phyloP scores from a whole-genome alignment of 2,797 vertebrate genomes.

The Ataeniobius toweri region DNA sequence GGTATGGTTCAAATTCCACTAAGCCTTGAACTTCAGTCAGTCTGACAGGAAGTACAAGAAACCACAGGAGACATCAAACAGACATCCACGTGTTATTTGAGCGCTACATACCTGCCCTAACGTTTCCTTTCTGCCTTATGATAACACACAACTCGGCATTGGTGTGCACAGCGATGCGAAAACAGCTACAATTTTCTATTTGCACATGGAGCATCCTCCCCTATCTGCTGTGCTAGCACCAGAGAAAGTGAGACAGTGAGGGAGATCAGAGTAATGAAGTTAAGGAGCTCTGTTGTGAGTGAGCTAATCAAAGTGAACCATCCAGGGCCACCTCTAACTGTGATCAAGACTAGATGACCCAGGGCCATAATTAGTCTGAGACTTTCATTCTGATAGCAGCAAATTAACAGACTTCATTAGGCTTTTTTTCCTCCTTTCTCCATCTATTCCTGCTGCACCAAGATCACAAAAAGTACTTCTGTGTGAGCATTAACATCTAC shows the following conservation, averaged over 20 bases:
- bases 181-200: slow-evolving; percentile 42
- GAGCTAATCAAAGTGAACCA: slow-evolving; percentile 76
- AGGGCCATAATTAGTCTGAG: slow-evolving; percentile 75
- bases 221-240: slow-evolving; percentile 14
- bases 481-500: slow-evolving; percentile 12
- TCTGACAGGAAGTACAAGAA: slow-evolving; percentile 55
- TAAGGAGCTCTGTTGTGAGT: slow-evolving; percentile 63
- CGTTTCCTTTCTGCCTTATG: slow-evolving; percentile 32
- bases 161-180: slow-evolving; percentile 19
- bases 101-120: slow-evolving; percentile 37
- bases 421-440: slow-evolving; percentile 33
- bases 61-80: slow-evolving; percentile 41
- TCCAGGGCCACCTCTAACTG: slow-evolving; percentile 73
- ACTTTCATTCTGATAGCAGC: slow-evolving; percentile 75
- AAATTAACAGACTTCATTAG: slow-evolving; percentile 78
- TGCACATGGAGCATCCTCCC: slow-evolving; percentile 25
- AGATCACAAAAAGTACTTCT: slow-evolving; percentile 43
- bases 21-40: slow-evolving; percentile 56
- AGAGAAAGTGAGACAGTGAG: slow-evolving; percentile 40
- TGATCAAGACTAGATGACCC: slow-evolving; percentile 75
- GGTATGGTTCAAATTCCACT: slow-evolving; percentile 49
- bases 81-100: slow-evolving; percentile 32
- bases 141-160: slow-evolving; percentile 18
- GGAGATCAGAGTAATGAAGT: slow-evolving; percentile 71
- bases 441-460: slow-evolving; percentile 30